A percentile compares a stretch with the other conserved stretches of the same genome.
Evolutionary conservation across 2,113 vertebrate genomes (phyloP).

Genomic region (Dissostichus mawsoni): DNA sequence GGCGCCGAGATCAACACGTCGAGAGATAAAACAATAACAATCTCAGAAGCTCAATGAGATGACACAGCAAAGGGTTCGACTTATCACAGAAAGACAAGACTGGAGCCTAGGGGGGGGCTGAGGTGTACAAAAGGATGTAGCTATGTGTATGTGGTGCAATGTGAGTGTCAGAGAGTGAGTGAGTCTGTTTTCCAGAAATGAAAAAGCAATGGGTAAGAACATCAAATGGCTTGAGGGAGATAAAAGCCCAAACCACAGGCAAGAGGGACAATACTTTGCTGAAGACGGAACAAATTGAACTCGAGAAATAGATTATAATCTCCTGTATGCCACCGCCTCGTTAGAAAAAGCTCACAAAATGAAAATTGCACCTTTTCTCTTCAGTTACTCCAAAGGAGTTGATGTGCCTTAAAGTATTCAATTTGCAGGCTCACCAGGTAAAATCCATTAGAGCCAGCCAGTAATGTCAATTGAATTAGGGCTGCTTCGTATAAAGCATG

Average conservation of each 20-base stretch:
- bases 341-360: slow-evolving; percentile 61
- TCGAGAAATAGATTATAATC: slow-evolving; percentile 57
- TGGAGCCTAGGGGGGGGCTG: slow-evolving; percentile 16
- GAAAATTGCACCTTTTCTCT: slow-evolving; percentile 58
- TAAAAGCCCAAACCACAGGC: slow-evolving; percentile 45
- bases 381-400: slow-evolving; percentile 68
- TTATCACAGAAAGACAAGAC: slow-evolving; percentile 41
- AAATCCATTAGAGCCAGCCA: slow-evolving; percentile 77
- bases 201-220: slow-evolving; percentile 29
- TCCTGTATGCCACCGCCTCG: slow-evolving; percentile 43
- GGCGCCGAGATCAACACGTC: slow-evolving; percentile 55
- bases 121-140: slow-evolving; percentile 20
- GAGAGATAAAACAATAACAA: slow-evolving; percentile 72
- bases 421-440: slow-evolving; percentile 75
- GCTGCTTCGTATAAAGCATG: slow-evolving; percentile 53
- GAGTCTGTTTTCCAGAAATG: slow-evolving; percentile 8
- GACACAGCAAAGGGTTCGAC: slow-evolving; percentile 57
- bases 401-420: slow-evolving; percentile 75
- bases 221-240: slow-evolving; percentile 61
- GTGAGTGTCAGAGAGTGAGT: neutral
- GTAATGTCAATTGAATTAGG: slow-evolving; percentile 77
- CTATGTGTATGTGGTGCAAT: neutral
- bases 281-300: slow-evolving; percentile 45
- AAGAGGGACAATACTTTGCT: slow-evolving; percentile 28
- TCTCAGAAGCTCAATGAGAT: slow-evolving; percentile 57